A percentile compares a stretch with the other conserved stretches of the same genome.
Evolutionary conservation across 2,797 vertebrate species (phyloP).

Genomic region (Taenioides sp.): DNA sequence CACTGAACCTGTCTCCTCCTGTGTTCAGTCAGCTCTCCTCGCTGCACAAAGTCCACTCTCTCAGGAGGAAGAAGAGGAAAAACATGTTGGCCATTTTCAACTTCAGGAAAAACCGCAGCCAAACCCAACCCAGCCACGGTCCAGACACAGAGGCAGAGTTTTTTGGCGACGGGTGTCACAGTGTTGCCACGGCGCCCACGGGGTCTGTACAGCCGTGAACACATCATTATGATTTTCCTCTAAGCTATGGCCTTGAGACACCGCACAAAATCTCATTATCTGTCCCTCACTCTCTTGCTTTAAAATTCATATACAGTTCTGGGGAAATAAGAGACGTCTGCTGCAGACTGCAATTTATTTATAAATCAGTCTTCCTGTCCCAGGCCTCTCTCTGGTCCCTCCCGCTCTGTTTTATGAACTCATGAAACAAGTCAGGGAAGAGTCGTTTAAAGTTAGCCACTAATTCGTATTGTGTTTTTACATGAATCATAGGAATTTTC

Average conservation of each 20-base stretch:
- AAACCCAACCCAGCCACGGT: conserved; percentile 60
- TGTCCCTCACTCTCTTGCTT: background rate
- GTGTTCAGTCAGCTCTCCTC: conserved; percentile 73
- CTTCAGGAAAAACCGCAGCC: conserved; percentile 76
- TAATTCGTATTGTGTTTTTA: too few species aligned
- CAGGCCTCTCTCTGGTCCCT: background rate
- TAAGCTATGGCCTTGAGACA: conserved; percentile 21
- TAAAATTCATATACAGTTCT: background rate
- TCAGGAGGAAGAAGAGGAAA: conserved; percentile 77
- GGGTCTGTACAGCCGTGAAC: conserved; percentile 56
- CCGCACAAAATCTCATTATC: conserved; percentile 9
- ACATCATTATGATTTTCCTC: conserved; percentile 11
- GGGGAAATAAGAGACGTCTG: conserved; percentile 1
- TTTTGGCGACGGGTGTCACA: conserved; percentile 69
- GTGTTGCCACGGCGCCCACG: conserved; percentile 65
- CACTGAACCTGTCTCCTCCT: conserved; percentile 32
- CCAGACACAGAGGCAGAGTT: conserved; percentile 63
- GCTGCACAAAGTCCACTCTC: conserved; percentile 77
- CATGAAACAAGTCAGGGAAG: background rate
- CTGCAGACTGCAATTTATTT: conserved; percentile 6
- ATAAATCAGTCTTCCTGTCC: background rate
- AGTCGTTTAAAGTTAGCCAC: background rate
- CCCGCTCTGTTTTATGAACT: background rate
- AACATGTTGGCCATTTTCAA: conserved; percentile 79
- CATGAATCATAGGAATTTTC: too few species aligned